phyloP scores from a whole-genome alignment of 2,888 invertebrate genomes.

The Caenorhabditis zanzibari region DNA sequence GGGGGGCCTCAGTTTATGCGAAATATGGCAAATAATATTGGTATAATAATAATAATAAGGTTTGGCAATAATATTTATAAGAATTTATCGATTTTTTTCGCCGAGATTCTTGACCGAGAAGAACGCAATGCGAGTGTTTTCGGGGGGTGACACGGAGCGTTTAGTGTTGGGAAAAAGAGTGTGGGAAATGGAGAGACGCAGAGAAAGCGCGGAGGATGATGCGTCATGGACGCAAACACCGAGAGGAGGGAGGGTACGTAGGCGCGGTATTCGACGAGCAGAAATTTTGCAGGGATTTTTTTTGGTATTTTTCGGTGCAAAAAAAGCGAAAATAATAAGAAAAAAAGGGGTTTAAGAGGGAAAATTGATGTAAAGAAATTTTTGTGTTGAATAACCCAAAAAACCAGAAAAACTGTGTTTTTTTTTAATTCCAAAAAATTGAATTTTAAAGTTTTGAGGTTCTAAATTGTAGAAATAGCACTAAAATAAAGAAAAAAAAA shows the following conservation, averaged over 20 bases:
- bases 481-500: no score
- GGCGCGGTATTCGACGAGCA: constrained; percentile 15
- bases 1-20: constrained; percentile 6
- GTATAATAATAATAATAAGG: constrained; percentile 5
- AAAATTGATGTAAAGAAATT: no score
- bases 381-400: no score
- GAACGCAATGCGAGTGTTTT: no score
- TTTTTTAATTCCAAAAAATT: no score
- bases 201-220: background rate
- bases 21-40: constrained; percentile 26
- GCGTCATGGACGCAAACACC: constrained; percentile 4
- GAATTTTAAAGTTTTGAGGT: no score
- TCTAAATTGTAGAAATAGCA: no score
- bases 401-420: no score
- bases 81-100: constrained; percentile 11
- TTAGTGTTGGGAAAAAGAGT: background rate
- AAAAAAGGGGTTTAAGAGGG: no score
- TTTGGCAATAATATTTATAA: constrained; percentile 1
- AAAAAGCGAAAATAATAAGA: no score
- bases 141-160: background rate
- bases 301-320: no score
- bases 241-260: background rate
- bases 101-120: background rate
- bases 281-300: no score
- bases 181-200: constrained; percentile 15